Base-by-base conservation (phyloP, 2,797 vertebrate species). In the Calcarius lapponicus region DNA sequence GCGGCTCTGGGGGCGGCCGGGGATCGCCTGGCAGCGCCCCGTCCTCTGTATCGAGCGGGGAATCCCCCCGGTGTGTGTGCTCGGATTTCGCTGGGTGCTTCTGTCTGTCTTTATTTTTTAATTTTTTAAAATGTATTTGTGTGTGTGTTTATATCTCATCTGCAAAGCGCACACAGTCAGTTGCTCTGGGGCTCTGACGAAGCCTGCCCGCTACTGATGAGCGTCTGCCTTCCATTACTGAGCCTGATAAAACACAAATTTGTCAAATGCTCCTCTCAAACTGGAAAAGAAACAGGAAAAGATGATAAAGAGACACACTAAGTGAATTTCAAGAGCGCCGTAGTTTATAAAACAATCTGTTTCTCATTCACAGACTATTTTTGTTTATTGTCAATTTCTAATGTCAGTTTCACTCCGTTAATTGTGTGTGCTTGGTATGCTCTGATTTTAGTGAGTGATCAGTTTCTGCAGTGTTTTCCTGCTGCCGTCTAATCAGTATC, bases 1-100 rank as follows among this genome's bases (percentile, higher is more conserved):
- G 40, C n/a, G 54, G 21, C 1, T 0, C 42, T 5, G 38, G 20
- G 43, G 61, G 7, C 34, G 7, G 1, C 31, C 54, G 56, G 26
- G 32, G 3, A 10, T 13, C 64, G 54, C 62, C 54, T 7, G 29
- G 42, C 13, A 3, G 65, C 4, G 43, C 70, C 26, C 34, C 24
- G 7, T 15, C 42, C 47, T 13, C 54, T 2, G 17, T 0, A 1
- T 11, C 36, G 2, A 1, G 31, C 28, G 53, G 17, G 60, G 45
- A n/a, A 47, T 6, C 9, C 64, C 61, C 38, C 2, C 3, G 1
- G 0, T 3, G 11, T 2, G 29, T 17, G 24, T 24, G 58, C 51
- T 34, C 29, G 2, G 0, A 1, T 65, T 19, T 7, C n/a, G 7
- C 60, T 24, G 32, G 24, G 10, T 25, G 36, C 13, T 26, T 36